phyloP scores from a whole-genome alignment of 2,113 vertebrate species.

The Xenopus borealis region DNA sequence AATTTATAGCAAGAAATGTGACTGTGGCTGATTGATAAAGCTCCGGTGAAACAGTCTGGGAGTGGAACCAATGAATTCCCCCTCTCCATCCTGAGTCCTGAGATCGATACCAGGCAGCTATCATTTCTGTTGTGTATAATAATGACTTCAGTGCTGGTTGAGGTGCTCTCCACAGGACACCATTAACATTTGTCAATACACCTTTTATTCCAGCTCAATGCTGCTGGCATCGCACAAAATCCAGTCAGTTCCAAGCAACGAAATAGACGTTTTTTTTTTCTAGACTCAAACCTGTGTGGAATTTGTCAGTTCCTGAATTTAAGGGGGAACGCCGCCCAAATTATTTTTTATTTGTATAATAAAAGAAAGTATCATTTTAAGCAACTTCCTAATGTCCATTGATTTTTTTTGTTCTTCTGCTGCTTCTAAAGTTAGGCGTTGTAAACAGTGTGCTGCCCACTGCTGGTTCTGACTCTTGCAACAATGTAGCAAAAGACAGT shows the following conservation, averaged over 20 bases:
- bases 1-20: background rate
- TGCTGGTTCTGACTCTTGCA: too few species aligned
- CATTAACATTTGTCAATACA: conserved; percentile 10
- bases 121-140: background rate
- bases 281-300: background rate
- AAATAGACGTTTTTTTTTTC: background rate
- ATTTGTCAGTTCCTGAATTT: background rate
- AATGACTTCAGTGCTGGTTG: background rate
- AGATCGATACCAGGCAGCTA: conserved; percentile 19
- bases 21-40: background rate
- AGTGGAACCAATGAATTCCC: conserved; percentile 21
- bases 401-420: too few species aligned
- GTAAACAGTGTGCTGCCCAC: too few species aligned
- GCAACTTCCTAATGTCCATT: too few species aligned
- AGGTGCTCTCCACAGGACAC: background rate
- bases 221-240: background rate
- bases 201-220: background rate
- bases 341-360: too few species aligned
- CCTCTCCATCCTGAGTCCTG: background rate
- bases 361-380: too few species aligned
- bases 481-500: too few species aligned
- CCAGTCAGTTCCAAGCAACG: background rate
- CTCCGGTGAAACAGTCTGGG: background rate
- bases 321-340: too few species aligned
- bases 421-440: too few species aligned